Conservation (phyloP, 2,888 invertebrate species). For the Ornithoptera priamus region DNA sequence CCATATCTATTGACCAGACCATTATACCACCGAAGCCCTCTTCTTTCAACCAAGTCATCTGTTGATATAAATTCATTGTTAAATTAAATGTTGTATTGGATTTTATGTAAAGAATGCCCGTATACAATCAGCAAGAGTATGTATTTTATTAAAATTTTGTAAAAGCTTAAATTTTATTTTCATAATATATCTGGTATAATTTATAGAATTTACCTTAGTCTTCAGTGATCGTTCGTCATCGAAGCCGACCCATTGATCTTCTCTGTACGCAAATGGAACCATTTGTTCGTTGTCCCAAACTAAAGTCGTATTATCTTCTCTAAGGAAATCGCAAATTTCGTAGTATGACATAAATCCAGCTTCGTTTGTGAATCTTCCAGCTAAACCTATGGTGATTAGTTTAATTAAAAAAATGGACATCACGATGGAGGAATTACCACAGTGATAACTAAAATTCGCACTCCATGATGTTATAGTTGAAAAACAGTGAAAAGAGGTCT, state of each 20-base stretch:
- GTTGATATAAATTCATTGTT: conserved; percentile 26
- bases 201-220: conserved; percentile 84
- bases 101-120: background rate
- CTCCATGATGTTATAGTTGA: no score
- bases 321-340: conserved; percentile 95
- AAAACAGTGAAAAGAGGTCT: no score
- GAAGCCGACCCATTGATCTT: conserved; percentile 96
- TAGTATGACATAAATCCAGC: conserved; percentile 97
- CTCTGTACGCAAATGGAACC: conserved; percentile 95
- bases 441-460: no score
- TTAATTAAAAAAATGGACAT: no score
- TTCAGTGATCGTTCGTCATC: conserved; percentile 95
- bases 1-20: conserved; percentile 98
- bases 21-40: conserved; percentile 97
- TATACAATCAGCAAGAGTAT: no score
- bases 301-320: conserved; percentile 93
- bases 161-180: no score
- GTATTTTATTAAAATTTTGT: no score
- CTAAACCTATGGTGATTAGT: conserved; percentile 57
- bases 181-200: no score
- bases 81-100: background rate
- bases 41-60: conserved; percentile 96
- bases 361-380: conserved; percentile 94
- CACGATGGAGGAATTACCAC: no score
- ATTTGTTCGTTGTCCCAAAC: conserved; percentile 98